These are phyloP conservation scores for Glossosoma conforme DNA, from an alignment of 1,140 invertebrate species.

Conservation along the genomic window DNA sequence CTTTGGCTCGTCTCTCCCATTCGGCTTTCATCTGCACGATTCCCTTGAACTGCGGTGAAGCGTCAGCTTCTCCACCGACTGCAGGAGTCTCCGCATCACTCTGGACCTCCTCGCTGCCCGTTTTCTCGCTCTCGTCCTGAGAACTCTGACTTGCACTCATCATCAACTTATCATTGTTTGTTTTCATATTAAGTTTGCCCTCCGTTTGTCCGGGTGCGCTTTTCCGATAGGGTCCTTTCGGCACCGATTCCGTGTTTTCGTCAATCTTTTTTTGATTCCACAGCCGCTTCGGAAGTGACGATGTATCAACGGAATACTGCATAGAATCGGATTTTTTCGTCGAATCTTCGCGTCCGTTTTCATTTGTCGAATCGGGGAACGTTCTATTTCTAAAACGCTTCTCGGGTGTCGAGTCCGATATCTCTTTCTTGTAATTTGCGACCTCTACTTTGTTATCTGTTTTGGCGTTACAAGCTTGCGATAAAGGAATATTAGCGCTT, in stretches of 20 bases:
- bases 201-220: conserved; percentile 9
- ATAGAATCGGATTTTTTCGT: conserved; percentile 44
- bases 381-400: conserved; percentile 47
- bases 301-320: conserved; percentile 44
- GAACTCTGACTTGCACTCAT: conserved; percentile 19
- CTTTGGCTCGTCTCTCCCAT: conserved; percentile 67
- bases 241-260: conserved; percentile 8
- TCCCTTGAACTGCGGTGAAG: conserved; percentile 56
- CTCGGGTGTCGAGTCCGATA: conserved; percentile 48
- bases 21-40: conserved; percentile 69
- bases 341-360: conserved; percentile 37
- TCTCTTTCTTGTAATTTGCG: conserved; percentile 46
- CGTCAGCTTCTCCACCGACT: conserved; percentile 42
- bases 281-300: conserved; percentile 38
- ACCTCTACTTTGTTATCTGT: conserved; percentile 34
- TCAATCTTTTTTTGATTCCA: conserved; percentile 38
- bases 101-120: conserved; percentile 33
- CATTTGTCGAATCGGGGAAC: conserved; percentile 46
- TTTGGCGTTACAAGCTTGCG: conserved; percentile 15
- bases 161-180: conserved; percentile 30
- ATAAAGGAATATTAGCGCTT: conserved; percentile 37
- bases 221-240: conserved; percentile 8
- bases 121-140: conserved; percentile 33
- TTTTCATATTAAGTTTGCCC: conserved; percentile 20
- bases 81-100: conserved; percentile 36